These are phyloP conservation scores for Dorcus parallelipipedus DNA, from an alignment of 2,888 invertebrate genomes.

Conservation along the genomic window DNA sequence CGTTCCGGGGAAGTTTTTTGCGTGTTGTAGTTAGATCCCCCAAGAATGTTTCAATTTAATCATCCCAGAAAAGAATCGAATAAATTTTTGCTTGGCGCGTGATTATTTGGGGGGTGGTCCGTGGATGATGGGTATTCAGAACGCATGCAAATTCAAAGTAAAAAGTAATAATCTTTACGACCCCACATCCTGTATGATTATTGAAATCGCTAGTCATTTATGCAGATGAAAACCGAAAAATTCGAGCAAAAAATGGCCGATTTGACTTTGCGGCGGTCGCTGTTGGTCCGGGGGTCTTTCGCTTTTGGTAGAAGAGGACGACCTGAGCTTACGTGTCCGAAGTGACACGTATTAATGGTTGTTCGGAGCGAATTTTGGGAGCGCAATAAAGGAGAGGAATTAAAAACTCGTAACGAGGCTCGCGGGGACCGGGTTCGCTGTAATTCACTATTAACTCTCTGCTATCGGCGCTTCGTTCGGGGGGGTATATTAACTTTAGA, in stretches of 20 bases:
- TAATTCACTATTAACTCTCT: slow-evolving; percentile 39
- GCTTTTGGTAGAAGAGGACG: slow-evolving; percentile 23
- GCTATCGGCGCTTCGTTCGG: slow-evolving; percentile 34
- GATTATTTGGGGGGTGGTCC: too few species aligned
- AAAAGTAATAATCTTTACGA: slow-evolving; percentile 40
- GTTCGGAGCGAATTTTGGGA: slow-evolving; percentile 34
- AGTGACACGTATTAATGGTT: slow-evolving; percentile 39
- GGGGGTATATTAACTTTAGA: slow-evolving; percentile 38
- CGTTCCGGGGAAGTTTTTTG: slow-evolving; percentile 6
- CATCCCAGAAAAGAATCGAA: too few species aligned
- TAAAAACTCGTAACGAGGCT: slow-evolving; percentile 45
- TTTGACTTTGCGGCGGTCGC: slow-evolving; percentile 27
- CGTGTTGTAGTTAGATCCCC: too few species aligned
- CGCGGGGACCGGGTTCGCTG: slow-evolving; percentile 32
- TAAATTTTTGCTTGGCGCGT: too few species aligned
- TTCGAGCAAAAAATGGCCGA: slow-evolving; percentile 27
- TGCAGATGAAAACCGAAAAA: slow-evolving; percentile 37
- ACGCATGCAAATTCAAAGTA: slow-evolving; percentile 37
- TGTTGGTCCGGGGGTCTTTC: background rate
- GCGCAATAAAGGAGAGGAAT: slow-evolving; percentile 43
- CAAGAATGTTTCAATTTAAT: too few species aligned
- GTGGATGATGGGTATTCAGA: slow-evolving; percentile 9
- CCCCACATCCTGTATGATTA: slow-evolving; percentile 34
- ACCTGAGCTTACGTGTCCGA: slow-evolving; percentile 5
- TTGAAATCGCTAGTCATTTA: slow-evolving; percentile 40